phyloP scores from a whole-genome alignment of 2,113 vertebrate genomes.

The Takifugu bimaculatus region DNA sequence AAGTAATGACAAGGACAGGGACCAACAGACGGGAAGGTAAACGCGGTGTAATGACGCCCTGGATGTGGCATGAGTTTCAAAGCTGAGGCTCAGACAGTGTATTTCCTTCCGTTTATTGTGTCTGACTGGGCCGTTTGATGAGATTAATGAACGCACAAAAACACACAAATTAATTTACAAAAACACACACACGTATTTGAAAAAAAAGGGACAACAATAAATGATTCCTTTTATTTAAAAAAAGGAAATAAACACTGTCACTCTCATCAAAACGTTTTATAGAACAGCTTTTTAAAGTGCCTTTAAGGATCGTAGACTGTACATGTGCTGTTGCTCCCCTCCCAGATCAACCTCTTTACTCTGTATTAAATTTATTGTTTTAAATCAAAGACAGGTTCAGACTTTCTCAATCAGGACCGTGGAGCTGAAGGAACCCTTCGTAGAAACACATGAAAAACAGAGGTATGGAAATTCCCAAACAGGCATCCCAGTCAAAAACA shows the following conservation, averaged over 20 bases:
- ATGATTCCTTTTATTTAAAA: constrained; percentile 57
- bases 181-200: constrained; percentile 36
- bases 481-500: constrained; percentile 6
- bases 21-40: neutral
- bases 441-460: constrained; percentile 16
- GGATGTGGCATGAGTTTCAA: constrained; percentile 31
- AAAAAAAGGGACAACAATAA: constrained; percentile 34
- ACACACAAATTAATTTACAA: constrained; percentile 41
- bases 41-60: constrained; percentile 17
- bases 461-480: constrained; percentile 24
- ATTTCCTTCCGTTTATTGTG: constrained; percentile 24
- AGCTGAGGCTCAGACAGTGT: constrained; percentile 10
- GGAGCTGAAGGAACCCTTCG: neutral
- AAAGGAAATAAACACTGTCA: constrained; percentile 31
- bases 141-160: constrained; percentile 30
- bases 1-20: neutral
- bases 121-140: constrained; percentile 21
- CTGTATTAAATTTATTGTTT: neutral
- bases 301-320: neutral
- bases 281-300: neutral
- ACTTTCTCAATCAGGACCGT: neutral
- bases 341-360: constrained; percentile 5
- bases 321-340: neutral
- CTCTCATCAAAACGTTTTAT: neutral
- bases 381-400: constrained; percentile 1